These are phyloP conservation scores for Sternarchorhynchus goeldii DNA, from an alignment of 2,797 vertebrate species.

Conservation along the genomic window DNA sequence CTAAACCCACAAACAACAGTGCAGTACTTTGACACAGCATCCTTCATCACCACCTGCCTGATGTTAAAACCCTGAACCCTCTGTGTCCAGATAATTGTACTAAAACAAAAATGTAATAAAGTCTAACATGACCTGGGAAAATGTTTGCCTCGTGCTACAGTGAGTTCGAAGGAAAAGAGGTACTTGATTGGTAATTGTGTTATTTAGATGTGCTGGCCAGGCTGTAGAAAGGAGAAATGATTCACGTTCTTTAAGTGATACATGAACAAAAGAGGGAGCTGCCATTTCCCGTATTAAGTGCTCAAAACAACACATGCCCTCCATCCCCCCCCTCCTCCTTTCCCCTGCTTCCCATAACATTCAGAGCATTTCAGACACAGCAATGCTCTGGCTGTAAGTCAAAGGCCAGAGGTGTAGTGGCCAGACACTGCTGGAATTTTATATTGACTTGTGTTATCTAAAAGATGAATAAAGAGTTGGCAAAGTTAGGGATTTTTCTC, in stretches of 20 bases:
- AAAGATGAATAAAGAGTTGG: neutral
- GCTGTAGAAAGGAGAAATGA: constrained; percentile 49
- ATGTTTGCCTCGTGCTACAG: neutral
- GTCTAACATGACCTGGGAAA: constrained; percentile 1
- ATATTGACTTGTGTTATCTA: constrained; percentile 6
- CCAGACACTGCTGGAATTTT: constrained; percentile 21
- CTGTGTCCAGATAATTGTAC: constrained; percentile 7
- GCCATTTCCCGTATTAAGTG: constrained; percentile 43
- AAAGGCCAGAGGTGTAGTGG: constrained; percentile 18
- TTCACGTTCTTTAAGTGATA: constrained; percentile 37
- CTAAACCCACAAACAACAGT: constrained; percentile 57
- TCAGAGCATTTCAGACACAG: constrained; percentile 14
- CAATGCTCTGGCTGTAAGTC: constrained; percentile 29
- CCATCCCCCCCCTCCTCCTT: neutral
- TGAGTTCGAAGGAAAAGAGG: neutral
- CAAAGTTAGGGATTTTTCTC: neutral
- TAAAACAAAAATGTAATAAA: neutral
- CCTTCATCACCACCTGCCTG: neutral
- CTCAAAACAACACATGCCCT: neutral
- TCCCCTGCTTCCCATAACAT: constrained; percentile 40
- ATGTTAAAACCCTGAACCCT: constrained; percentile 4
- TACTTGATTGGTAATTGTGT: neutral
- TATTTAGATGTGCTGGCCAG: constrained; percentile 6
- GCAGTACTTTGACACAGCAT: constrained; percentile 37
- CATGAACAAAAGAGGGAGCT: constrained; percentile 39